Conservation (phyloP, 92 coral and sea anemone genomes). For the Bergia puertoricense region DNA sequence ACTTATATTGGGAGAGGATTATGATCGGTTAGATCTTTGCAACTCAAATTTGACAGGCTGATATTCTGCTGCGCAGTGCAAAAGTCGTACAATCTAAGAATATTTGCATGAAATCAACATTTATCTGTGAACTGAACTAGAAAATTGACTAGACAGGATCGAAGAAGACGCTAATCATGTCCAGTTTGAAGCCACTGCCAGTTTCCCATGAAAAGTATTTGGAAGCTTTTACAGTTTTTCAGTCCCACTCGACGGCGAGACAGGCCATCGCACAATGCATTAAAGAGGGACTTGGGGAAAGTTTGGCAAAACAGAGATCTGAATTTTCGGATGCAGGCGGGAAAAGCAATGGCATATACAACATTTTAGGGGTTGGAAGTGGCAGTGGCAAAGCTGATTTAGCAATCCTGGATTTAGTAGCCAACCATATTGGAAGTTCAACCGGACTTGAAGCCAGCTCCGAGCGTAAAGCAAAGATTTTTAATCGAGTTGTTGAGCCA, state of each 20-base stretch:
- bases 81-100: no score
- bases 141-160: no score
- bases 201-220: conserved; percentile 16
- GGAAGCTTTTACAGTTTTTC: conserved; percentile 34
- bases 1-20: no score
- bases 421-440: conserved; percentile 22
- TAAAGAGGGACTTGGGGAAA: conserved; percentile 32
- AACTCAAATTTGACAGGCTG: no score
- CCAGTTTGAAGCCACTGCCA: no score
- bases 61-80: no score
- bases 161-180: no score
- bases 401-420: conserved; percentile 36
- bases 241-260: conserved; percentile 44
- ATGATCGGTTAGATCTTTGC: no score
- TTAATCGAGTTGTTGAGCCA: conserved; percentile 43
- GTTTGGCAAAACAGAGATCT: conserved; percentile 21
- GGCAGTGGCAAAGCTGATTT: conserved; percentile 51
- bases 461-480: conserved; percentile 19
- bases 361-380: conserved; percentile 49
- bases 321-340: neutral
- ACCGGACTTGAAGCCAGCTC: neutral
- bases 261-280: conserved; percentile 45
- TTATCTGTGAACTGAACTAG: no score
- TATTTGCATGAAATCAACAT: no score
- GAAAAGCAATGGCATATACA: conserved; percentile 25